Evolutionary conservation across 2,797 vertebrate species (phyloP), one percentile per base, ranked within the genome.

Genomic region (Megaceryle alcyon): DNA sequence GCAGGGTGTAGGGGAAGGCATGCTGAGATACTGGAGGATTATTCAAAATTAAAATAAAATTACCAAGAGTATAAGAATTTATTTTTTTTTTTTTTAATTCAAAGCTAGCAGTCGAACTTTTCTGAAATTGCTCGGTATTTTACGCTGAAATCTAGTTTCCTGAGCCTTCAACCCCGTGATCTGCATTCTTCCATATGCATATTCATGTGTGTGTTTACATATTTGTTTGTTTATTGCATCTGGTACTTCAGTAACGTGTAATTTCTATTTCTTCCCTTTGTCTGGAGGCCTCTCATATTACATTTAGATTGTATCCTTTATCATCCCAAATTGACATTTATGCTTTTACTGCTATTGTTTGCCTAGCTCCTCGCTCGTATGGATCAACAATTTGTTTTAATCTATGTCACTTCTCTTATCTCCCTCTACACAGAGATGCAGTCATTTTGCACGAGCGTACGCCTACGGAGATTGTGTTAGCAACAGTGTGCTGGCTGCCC

Each of bases 321-420:
- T 98, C 98, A 98, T 98, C 98, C 97, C 97, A 98, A 98, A 98
- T 98, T 98, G 98, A 98, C 98, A 97, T 98, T 98, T 98, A 98
- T 98, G 98, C 98, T 98, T 98, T 98, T 98, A 98, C 98, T 98
- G 98, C 98, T 97, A 98, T 98, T 98, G 98, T 99, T 98, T 98
- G 97, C 97, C 96, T 77, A 96, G 98, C 98, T 98, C 96, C 97
- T 98, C 94, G 95, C 96, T 93, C 92, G 97, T 97, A 88, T 86
- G 98, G 98, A 97, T 98, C 97, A 97, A 97, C 98, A 93, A 98
- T 98, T 98, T 98, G 98, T 98, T 98, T 98, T 98, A 98, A 98
- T 98, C 98, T 98, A 28, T 98, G 98, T 98, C 98, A 97, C 97
- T 98, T 97, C 98, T 94, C 97, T 98, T 98, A 97, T 98, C 98